Evolutionary conservation across 2,113 vertebrate species (phyloP), one percentile per base, ranked within the genome.

Genomic region (Macquaria australasica): DNA sequence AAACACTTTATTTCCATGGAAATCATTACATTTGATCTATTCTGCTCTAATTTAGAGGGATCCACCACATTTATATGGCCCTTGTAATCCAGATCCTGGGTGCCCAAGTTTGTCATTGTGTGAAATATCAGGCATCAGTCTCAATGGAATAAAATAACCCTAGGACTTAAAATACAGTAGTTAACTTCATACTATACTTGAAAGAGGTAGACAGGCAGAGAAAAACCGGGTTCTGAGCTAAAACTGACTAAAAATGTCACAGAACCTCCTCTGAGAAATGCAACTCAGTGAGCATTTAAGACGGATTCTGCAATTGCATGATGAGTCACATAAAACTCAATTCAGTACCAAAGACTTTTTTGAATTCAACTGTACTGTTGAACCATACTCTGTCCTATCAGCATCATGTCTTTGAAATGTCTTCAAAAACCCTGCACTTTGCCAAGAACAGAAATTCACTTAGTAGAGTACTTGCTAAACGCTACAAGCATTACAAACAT

Each of bases 401-500:
- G 28, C 12, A 28, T 50, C n/a, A 51, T 0, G 3, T 69, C 28
- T 80, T 21, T 82, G n/a, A 76, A 86, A 70, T 1, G 6, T 69
- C 53, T 72, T 85, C 41, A 75, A 48, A 58, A 81, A 25, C 71
- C 2, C 31, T 64, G 56, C 64, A 73, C 68, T 87, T 76, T 82
- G 48, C 68, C 55, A 71, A 73, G 48, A 80, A 73, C 56, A 81
- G 39, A 88, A 82, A 76, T 82, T 86, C 73, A 88, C 75, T 73
- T 64, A 83, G 84, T 63, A 64, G 16, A 81, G 79, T 91, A 82
- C 86, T 88, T 88, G 39, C 72, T 50, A 86, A 91, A 89, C 14
- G 20, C 74, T 48, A 56, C 73, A 71, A 89, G 79, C 45, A 58
- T 66, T 87, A 73, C 67, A 83, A 81, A 87, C 85, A 86, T 86